Evolutionary conservation across 2,113 vertebrate genomes (phyloP), one percentile per base, ranked within the genome.

Genomic region (Syngnathus scovelli): DNA sequence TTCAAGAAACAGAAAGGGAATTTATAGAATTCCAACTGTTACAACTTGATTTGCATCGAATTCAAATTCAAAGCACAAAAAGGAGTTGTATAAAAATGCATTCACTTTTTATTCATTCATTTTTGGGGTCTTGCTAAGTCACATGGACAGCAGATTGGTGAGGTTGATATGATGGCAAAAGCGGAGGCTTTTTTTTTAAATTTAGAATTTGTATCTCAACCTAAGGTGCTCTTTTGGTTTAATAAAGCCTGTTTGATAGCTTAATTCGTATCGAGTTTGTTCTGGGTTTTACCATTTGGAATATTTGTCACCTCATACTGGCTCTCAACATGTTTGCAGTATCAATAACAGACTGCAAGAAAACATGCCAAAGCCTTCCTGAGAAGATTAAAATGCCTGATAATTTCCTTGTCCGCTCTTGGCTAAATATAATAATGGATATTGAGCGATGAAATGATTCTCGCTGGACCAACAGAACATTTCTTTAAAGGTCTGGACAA

Each of bases 321-420:
- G 43, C 12, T 46, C 43, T 46, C 13, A 15, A 5, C 43, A 46
- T 46, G 43, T 46, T 19, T 49, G 48, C 16, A 19, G 48, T 49
- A 19, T 49, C 16, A 19, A 19, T 8, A 49, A 49, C 48, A 49
- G 18, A 49, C 16, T 19, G 48, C 48, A 19, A 19, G 18, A 49
- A n/a, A 49, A 2, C 13, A n/a, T 49, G 48, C 16, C 48, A 49
- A 49, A 49, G 19, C 48, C 48, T 49, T 49, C 18, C 6, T 49
- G 19, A 49, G 18, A 5, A 48, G 44, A 48, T 18, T 6, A n/a
- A 9, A 51, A 9, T 51, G 49, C 10, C 7, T n/a, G 49, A 54
- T 23, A 12, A 54, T 54, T 56, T 27, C 58, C 19, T 36, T 77
- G 73, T 82, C 64, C 64, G 69, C 61, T 48, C 41, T 70, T 60